phyloP scores from a whole-genome alignment of 2,797 vertebrate genomes.

The Nyctalus aviator region DNA sequence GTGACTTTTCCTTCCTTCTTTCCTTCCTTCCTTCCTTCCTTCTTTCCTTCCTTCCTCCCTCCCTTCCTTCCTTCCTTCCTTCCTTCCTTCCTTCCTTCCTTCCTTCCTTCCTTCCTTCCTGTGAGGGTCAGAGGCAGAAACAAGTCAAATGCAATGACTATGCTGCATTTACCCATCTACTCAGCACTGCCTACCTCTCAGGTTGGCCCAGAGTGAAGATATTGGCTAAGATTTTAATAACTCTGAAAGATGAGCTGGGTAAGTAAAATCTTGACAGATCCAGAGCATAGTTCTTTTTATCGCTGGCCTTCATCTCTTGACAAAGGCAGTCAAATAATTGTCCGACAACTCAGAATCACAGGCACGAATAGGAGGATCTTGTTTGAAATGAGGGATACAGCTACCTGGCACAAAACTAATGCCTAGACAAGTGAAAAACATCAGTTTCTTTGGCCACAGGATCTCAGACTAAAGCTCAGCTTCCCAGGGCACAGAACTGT shows the following conservation, averaged over 20 bases:
- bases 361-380: background rate
- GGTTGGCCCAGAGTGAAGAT: background rate
- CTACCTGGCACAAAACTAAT: background rate
- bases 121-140: background rate
- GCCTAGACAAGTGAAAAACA: background rate
- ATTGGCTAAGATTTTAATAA: background rate
- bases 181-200: background rate
- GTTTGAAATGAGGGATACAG: background rate
- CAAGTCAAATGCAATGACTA: background rate
- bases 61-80: too few species aligned
- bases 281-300: background rate
- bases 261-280: background rate
- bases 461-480: background rate
- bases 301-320: background rate
- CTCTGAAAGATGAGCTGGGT: background rate
- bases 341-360: background rate
- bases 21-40: too few species aligned
- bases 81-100: too few species aligned
- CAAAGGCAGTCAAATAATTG: background rate
- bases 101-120: too few species aligned
- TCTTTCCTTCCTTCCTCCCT: too few species aligned
- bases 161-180: background rate
- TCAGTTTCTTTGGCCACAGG: background rate
- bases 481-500: background rate
- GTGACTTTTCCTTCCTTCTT: too few species aligned